Evolutionary conservation across 2,113 vertebrate species (phyloP).

Genomic region (Heterotilapia buettikoferi): DNA sequence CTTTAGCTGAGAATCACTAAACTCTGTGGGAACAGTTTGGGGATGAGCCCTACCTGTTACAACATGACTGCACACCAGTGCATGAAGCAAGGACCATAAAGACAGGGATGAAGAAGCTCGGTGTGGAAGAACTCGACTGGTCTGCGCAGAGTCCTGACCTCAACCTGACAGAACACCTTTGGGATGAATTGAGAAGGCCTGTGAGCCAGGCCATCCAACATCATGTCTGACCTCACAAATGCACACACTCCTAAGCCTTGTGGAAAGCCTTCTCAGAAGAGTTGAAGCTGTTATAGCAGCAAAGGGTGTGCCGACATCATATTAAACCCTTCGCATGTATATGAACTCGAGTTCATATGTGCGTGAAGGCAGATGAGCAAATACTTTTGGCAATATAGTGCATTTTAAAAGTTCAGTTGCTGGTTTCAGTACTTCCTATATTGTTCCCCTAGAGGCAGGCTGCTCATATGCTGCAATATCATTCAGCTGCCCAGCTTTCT

Average conservation of each 20-base stretch:
- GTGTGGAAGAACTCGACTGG: not conserved
- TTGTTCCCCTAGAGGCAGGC: not conserved
- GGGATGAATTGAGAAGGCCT: not conserved
- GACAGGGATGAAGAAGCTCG: not conserved
- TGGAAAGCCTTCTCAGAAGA: not conserved
- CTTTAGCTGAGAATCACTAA: not conserved
- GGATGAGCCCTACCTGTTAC: not conserved
- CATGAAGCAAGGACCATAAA: not conserved
- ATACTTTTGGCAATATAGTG: not conserved
- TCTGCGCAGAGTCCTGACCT: not conserved
- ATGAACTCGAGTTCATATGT: not conserved
- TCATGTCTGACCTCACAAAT: not conserved
- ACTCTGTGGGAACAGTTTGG: not conserved
- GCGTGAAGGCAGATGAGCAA: not conserved
- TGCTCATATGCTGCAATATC: not conserved
- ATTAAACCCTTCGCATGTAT: not conserved
- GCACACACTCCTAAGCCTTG: not conserved
- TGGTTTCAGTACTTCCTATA: not conserved
- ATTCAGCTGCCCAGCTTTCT: not conserved
- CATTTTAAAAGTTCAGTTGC: not conserved
- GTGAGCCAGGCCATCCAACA: not conserved
- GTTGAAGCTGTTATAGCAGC: not conserved
- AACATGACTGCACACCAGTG: not conserved
- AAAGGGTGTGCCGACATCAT: not conserved
- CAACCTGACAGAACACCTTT: not conserved